Conservation (phyloP, 2,888 invertebrate genomes). For the Kuschelorhynchus macadamiae region DNA sequence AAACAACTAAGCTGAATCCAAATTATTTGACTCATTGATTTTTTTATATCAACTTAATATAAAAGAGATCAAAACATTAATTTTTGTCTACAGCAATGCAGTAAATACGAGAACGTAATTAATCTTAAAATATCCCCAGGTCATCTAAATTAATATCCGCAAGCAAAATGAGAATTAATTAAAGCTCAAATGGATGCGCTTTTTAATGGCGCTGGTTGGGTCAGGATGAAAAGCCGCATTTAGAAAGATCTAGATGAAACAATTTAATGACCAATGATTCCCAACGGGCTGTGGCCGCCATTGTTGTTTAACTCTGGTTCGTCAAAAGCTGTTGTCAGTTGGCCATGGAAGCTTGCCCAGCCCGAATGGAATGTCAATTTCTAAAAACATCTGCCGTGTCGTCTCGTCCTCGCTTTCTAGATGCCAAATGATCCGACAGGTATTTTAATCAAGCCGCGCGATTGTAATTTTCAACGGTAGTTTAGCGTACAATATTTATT, state of each 20-base stretch:
- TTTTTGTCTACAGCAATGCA: no score
- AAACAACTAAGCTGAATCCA: no score
- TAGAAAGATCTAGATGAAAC: constrained; percentile 47
- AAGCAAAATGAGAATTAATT: constrained; percentile 26
- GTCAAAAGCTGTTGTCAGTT: constrained; percentile 21
- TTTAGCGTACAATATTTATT: constrained; percentile 24
- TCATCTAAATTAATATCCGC: constrained; percentile 33
- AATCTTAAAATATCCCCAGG: no score
- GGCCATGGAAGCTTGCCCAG: constrained; percentile 23
- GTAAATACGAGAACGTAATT: no score
- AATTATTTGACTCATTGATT: no score
- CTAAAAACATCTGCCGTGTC: constrained; percentile 36
- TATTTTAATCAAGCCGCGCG: constrained; percentile 53
- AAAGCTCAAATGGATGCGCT: constrained; percentile 8
- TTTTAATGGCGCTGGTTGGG: not conserved
- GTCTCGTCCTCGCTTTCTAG: constrained; percentile 45
- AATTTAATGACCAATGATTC: constrained; percentile 55
- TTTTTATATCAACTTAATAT: no score
- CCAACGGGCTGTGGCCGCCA: constrained; percentile 52
- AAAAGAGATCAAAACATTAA: no score
- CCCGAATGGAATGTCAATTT: constrained; percentile 1
- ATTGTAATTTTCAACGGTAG: constrained; percentile 38
- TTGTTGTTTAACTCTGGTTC: constrained; percentile 45
- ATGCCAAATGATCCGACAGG: constrained; percentile 54
- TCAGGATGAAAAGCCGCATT: constrained; percentile 20